Percentiles rank a stretch among this genome's conserved stretches.
Conservation (phyloP, 2,888 invertebrate species). For the Agrilus mali region DNA sequence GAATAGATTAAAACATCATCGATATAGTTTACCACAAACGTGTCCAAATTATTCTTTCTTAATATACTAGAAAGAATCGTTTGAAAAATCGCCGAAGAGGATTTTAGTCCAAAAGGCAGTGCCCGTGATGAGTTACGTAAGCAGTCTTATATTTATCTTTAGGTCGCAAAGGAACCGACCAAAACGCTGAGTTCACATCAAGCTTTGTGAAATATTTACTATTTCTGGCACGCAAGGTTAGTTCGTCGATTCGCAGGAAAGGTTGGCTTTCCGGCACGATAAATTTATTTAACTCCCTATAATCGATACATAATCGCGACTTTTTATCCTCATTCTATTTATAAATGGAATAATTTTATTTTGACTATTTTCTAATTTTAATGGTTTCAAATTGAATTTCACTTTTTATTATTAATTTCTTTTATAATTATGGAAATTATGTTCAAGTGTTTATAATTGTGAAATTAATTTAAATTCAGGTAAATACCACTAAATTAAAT, state of each 20-base stretch:
- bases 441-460: no score
- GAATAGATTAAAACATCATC: conserved; percentile 15
- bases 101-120: conserved; percentile 13
- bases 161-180: conserved; percentile 23
- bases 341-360: no score
- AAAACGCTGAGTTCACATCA: conserved; percentile 28
- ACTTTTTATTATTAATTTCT: no score
- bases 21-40: conserved; percentile 13
- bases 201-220: conserved; percentile 23
- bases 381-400: no score
- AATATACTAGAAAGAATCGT: conserved; percentile 12
- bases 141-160: conserved; percentile 23
- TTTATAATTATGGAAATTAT: no score
- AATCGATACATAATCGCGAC: no score
- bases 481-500: no score
- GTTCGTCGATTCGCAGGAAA: conserved; percentile 23
- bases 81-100: conserved; percentile 14
- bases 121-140: conserved; percentile 17
- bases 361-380: no score
- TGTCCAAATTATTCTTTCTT: conserved; percentile 9
- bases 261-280: conserved; percentile 22
- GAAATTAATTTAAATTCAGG: no score
- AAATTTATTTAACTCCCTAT: conserved; percentile 21
- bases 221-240: conserved; percentile 21
- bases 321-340: no score